Percentiles rank a stretch among this genome's conserved stretches.
Conservation (phyloP, 2,888 invertebrate species). For the Plagiodera versicolora region DNA sequence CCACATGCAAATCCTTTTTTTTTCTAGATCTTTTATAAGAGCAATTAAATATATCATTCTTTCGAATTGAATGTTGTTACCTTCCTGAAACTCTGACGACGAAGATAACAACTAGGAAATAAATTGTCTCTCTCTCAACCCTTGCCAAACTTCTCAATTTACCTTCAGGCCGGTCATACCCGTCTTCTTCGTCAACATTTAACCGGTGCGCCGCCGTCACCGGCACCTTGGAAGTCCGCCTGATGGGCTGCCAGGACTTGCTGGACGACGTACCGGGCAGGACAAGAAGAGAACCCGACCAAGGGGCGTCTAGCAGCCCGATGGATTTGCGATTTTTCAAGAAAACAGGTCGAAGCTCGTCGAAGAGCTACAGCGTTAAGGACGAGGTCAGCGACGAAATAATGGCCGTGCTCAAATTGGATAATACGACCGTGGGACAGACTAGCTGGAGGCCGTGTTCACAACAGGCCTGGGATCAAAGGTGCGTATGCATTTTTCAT, state of each 20-base stretch:
- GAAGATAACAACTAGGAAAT: too few relatives aligned
- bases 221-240: constrained; percentile 87
- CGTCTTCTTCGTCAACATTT: constrained; percentile 29
- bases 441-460: constrained; percentile 97
- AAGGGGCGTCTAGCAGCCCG: constrained; percentile 78
- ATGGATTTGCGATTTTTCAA: constrained; percentile 82
- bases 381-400: constrained; percentile 96
- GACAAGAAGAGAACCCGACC: constrained; percentile 74
- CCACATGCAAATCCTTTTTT: too few relatives aligned
- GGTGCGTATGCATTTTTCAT: too few relatives aligned
- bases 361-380: constrained; percentile 92
- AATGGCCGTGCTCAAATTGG: constrained; percentile 95
- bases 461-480: constrained; percentile 98
- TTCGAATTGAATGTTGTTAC: too few relatives aligned
- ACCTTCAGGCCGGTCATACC: constrained; percentile 30
- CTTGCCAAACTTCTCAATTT: too few relatives aligned
- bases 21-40: too few relatives aligned
- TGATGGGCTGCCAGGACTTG: constrained; percentile 97
- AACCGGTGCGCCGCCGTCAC: constrained; percentile 45
- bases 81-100: too few relatives aligned
- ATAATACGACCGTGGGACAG: constrained; percentile 94
- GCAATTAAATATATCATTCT: too few relatives aligned
- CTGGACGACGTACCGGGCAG: constrained; percentile 96
- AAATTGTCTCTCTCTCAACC: too few relatives aligned
- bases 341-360: constrained; percentile 85